Conservation (phyloP, 2,797 vertebrate species). For the Oryzias sinensis region DNA sequence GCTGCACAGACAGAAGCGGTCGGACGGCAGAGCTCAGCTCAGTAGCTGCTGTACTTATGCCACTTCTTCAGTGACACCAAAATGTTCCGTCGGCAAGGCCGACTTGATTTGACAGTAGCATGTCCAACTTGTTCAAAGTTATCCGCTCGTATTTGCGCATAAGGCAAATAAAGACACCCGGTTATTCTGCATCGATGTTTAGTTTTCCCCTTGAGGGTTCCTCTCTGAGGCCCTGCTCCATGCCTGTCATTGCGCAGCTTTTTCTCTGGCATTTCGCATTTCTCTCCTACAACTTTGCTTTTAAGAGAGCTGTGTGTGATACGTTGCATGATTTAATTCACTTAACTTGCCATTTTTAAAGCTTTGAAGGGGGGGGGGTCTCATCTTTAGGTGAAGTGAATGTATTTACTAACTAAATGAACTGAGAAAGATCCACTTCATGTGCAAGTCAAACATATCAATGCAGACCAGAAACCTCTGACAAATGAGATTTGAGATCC, state of each 20-base stretch:
- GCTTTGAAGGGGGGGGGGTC: conserved; percentile 1
- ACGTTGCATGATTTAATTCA: background rate
- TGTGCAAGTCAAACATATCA: conserved; percentile 4
- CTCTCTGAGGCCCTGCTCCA: conserved; percentile 56
- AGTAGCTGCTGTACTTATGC: conserved; percentile 35
- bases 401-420: conserved; percentile 2
- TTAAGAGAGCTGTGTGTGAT: conserved; percentile 19
- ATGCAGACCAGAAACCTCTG: conserved; percentile 7
- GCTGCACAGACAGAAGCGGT: conserved; percentile 13
- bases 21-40: conserved; percentile 31
- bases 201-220: conserved; percentile 26
- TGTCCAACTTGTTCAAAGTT: background rate
- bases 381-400: conserved; percentile 25
- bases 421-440: conserved; percentile 1
- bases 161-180: conserved; percentile 27
- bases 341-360: too few relatives aligned
- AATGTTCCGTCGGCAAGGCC: background rate
- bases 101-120: background rate
- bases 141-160: conserved; percentile 13
- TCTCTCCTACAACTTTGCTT: conserved; percentile 33
- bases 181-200: conserved; percentile 42
- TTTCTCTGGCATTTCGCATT: conserved; percentile 52
- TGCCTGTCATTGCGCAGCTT: conserved; percentile 60
- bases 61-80: conserved; percentile 28
- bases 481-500: conserved; percentile 10